Evolutionary conservation across 2,113 vertebrate genomes (phyloP).

Genomic region (Neomonachus schauinslandi): DNA sequence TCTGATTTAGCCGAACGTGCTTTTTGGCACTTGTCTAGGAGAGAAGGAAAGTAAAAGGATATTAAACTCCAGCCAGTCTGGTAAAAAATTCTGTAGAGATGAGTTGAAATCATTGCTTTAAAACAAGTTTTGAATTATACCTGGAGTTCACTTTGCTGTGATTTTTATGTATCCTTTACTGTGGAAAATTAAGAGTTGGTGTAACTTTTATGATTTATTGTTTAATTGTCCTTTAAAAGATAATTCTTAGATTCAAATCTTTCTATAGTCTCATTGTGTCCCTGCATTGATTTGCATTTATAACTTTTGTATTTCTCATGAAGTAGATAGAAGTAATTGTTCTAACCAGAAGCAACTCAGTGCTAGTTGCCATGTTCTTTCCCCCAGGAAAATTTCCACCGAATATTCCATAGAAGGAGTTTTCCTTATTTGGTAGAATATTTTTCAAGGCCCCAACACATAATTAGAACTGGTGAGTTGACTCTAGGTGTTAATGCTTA

Average conservation of each 20-base stretch:
- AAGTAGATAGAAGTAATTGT: neutral
- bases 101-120: slow-evolving; percentile 41
- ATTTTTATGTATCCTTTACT: slow-evolving; percentile 15
- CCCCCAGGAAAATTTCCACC: slow-evolving; percentile 3
- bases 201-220: neutral
- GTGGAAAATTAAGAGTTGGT: slow-evolving; percentile 23
- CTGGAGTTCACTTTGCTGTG: slow-evolving; percentile 41
- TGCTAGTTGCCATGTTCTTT: neutral
- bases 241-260: neutral
- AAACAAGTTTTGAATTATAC: slow-evolving; percentile 20
- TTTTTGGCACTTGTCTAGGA: slow-evolving; percentile 18
- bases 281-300: neutral
- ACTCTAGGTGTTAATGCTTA: neutral
- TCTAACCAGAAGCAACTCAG: neutral
- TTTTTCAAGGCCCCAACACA: neutral
- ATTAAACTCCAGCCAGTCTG: neutral
- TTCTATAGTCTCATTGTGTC: neutral
- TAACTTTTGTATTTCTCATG: neutral
- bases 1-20: neutral
- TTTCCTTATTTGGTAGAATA: slow-evolving; percentile 24
- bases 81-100: slow-evolving; percentile 21
- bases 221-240: neutral
- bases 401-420: neutral
- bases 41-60: slow-evolving; percentile 17
- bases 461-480: neutral